Evolutionary conservation across 2,888 invertebrate genomes (phyloP).

Genomic region (Lycocerus yunnanus): DNA sequence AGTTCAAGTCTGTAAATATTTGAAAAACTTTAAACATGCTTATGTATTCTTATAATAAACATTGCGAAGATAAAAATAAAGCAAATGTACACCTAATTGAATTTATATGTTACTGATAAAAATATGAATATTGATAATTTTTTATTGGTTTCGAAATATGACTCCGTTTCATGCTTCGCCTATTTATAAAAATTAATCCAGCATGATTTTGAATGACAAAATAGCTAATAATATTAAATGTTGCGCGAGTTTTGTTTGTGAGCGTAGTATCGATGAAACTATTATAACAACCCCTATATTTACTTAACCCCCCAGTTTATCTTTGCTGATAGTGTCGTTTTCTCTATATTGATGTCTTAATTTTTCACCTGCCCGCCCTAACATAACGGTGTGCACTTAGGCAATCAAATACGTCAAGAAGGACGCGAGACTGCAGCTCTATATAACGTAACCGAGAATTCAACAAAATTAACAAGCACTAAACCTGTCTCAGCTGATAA

Average conservation of each 20-base stretch:
- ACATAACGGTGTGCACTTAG: slow-evolving; percentile 34
- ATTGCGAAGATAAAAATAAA: background rate
- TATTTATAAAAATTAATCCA: background rate
- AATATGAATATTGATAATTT: background rate
- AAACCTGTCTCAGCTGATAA: slow-evolving; percentile 27
- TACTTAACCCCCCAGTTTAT: background rate
- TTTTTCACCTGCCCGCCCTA: slow-evolving; percentile 28
- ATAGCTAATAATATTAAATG: background rate
- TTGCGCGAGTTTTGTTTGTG: background rate
- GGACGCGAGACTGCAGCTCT: slow-evolving; percentile 24
- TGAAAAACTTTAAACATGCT: background rate
- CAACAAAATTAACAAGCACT: slow-evolving; percentile 12
- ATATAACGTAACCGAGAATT: slow-evolving; percentile 14
- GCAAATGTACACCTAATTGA: background rate
- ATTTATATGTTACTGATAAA: background rate
- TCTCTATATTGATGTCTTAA: slow-evolving; percentile 11
- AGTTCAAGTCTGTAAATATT: background rate
- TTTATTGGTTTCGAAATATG: background rate
- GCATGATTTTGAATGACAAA: background rate
- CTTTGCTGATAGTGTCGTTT: slow-evolving; percentile 1
- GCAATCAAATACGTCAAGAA: slow-evolving; percentile 24
- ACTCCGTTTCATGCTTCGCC: background rate
- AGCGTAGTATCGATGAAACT: background rate
- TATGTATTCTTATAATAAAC: background rate
- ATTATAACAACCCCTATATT: background rate